phyloP scores from a whole-genome alignment of 2,797 vertebrate genomes.

The Eupleurogrammus muticus region DNA sequence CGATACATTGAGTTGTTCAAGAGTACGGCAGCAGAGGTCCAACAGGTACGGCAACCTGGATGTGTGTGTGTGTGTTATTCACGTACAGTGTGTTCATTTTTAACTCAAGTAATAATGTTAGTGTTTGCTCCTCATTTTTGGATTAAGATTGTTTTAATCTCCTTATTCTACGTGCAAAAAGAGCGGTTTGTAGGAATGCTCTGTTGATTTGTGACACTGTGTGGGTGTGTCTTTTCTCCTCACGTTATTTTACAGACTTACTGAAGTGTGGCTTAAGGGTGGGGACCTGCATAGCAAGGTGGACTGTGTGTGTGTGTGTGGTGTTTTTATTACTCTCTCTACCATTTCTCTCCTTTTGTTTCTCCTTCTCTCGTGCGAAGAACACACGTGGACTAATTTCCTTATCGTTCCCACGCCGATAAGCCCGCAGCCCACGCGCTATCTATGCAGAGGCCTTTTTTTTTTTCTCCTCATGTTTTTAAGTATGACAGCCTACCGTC shows the following conservation, averaged over 20 bases:
- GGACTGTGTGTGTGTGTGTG: slow-evolving; percentile 26
- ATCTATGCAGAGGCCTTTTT: slow-evolving; percentile 44
- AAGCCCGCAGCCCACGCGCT: slow-evolving; percentile 24
- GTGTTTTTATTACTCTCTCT: slow-evolving; percentile 34
- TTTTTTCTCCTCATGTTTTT: slow-evolving; percentile 3
- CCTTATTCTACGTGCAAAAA: slow-evolving; percentile 2
- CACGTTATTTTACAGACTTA: slow-evolving; percentile 32
- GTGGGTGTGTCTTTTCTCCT: slow-evolving; percentile 40
- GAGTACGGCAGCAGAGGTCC: slow-evolving; percentile 97
- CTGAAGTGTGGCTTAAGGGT: slow-evolving; percentile 47
- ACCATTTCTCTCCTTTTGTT: slow-evolving; percentile 37
- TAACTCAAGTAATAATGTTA: not conserved
- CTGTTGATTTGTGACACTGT: slow-evolving; percentile 34
- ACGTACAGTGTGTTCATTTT: slow-evolving; percentile 4
- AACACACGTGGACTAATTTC: slow-evolving; percentile 41
- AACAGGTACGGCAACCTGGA: slow-evolving; percentile 86
- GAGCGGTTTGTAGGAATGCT: not conserved
- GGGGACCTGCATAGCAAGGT: slow-evolving; percentile 40
- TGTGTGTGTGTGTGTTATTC: slow-evolving; percentile 13
- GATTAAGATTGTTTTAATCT: not conserved
- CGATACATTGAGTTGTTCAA: slow-evolving; percentile 98
- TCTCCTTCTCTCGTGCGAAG: slow-evolving; percentile 5
- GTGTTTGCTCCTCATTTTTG: not conserved
- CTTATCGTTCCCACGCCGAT: slow-evolving; percentile 39
- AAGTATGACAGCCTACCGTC: slow-evolving; percentile 10